Base-by-base conservation (phyloP, 1,140 invertebrate species). In the Zaprionus davidi region DNA sequence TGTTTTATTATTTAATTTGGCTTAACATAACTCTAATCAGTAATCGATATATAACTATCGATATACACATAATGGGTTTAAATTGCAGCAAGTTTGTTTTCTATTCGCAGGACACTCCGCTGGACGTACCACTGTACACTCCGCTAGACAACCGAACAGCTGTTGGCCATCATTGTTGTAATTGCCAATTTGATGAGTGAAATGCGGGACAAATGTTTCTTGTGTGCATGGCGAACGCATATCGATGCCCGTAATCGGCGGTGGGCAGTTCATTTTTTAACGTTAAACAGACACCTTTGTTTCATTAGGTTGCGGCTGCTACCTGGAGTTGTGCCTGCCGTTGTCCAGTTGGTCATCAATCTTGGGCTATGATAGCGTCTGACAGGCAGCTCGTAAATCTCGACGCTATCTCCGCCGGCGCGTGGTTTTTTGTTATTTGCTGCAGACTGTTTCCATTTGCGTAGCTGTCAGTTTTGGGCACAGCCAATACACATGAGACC, bases 351-450 rank as follows among this genome's bases (percentile, higher is more conserved):
- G 65, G 60, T 71, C 84, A 87, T 87, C 83, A 87, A 87, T 87
- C 83, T 88, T 88, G 53, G 57, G 67, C 81, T 88, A 88, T 88
- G 80, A 87, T 87, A 88, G 73, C 84, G 78, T 74, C 81, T 71
- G 83, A 81, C 83, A 87, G 83, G 77, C 68, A 87, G 84, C 83
- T 87, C 83, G 83, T 87, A 87, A 87, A 87, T 87, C 83, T 88
- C 84, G 51, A 82, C 78, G 76, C 57, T 88, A 83, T 87, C 84
- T 74, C 66, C 53, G 41, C 49, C 63, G 75, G 3, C 7, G 75
- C 59, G 51, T 49, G 63, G 53, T 51, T 51, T 58, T 20, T n/a
- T 36, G 55, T 41, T 36, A 59, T 67, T 60, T 68, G 24, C 34
- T 71, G 69, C 56, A 57, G 63, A 73, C 67, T 62, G 71, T 67